Base-by-base conservation (phyloP, 1,140 invertebrate species). In the Tigriopus japonicus region DNA sequence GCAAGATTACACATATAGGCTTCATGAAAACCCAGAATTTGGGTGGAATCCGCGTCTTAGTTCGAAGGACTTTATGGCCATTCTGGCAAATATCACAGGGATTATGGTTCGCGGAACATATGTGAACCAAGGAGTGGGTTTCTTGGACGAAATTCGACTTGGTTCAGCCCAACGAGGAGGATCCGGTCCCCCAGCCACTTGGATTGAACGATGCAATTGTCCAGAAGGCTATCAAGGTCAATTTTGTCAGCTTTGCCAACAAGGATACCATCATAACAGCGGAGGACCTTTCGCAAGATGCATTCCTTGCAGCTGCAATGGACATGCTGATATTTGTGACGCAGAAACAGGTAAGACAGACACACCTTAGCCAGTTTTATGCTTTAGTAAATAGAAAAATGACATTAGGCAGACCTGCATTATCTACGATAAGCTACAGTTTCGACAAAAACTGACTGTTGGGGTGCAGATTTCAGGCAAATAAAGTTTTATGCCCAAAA, bases 171-270 rank as follows among this genome's bases (percentile, higher is more conserved):
- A 84, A 45, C 76, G 83, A 14, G 85, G 86, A 0, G 81, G 83
- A 3, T 81, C 85, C 43, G 87, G 87, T 0, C 76, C 79, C 1
- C 76, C 82, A 0, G 92, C 91, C 0, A 80, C 81, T 53, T 97
- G 90, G 91, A 82, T 98, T 6, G 95, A 98, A 71, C 83, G 83
- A 66, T 98, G 95, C 70, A 81, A 81, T 9, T 98, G 95, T 72
- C 89, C 88, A 0, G 77, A 83, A 60, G 91, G 90, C 0, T 97
- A 96, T 66, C 72, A 80, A 43, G 80, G 94, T 0, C 90, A 97
- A 71, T 95, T 89, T 72, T 98, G 95, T 69, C 94, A 98, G 73
- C 92, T 90, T 0, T 98, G 95, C 70, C 85, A 85, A 0, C 86
- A 90, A 0, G 91, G 91, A 0, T 98, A 82, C 67, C 81, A 90